Percentiles rank a stretch among this genome's conserved stretches.
phyloP scores from a whole-genome alignment of 2,797 vertebrate species.

The Amphiprion clarkii region DNA sequence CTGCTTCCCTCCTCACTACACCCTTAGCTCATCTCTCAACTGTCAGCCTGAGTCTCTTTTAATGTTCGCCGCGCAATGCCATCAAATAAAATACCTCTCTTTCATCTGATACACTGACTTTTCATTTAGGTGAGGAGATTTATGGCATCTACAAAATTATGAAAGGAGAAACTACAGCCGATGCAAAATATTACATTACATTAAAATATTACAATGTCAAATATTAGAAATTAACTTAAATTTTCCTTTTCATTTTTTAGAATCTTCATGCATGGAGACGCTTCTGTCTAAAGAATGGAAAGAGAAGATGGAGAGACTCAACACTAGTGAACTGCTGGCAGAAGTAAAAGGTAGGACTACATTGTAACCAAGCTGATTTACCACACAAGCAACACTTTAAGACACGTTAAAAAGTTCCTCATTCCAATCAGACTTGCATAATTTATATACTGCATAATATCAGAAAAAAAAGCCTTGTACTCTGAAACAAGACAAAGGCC shows the following conservation, averaged over 20 bases:
- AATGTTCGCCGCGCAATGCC: constrained; percentile 43
- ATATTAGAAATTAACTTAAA: constrained; percentile 5
- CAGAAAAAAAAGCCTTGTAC: constrained; percentile 63
- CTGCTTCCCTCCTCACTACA: constrained; percentile 64
- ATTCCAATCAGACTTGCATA: constrained; percentile 66
- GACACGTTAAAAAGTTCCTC: constrained; percentile 45
- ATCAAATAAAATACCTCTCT: constrained; percentile 62
- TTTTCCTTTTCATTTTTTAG: constrained; percentile 70
- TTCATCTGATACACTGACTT: constrained; percentile 34
- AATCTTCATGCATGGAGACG: constrained; percentile 95
- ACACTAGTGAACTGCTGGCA: constrained; percentile 94
- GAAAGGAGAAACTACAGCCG: background rate
- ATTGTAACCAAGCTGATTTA: constrained; percentile 16
- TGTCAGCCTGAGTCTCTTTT: constrained; percentile 67
- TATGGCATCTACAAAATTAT: constrained; percentile 14
- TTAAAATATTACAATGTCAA: background rate
- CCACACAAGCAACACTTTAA: constrained; percentile 32
- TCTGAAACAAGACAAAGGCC: constrained; percentile 76
- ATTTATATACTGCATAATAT: constrained; percentile 67
- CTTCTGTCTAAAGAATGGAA: constrained; percentile 99
- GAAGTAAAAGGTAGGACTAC: constrained; percentile 94
- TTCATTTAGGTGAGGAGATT: constrained; percentile 40
- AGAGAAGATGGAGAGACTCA: constrained; percentile 97
- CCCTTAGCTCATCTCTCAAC: constrained; percentile 67
- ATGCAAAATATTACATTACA: background rate